A percentile compares a stretch with the other conserved stretches of the same genome.
Conservation (phyloP, 2,113 vertebrate species). For the Ceuthmochares aereus region DNA sequence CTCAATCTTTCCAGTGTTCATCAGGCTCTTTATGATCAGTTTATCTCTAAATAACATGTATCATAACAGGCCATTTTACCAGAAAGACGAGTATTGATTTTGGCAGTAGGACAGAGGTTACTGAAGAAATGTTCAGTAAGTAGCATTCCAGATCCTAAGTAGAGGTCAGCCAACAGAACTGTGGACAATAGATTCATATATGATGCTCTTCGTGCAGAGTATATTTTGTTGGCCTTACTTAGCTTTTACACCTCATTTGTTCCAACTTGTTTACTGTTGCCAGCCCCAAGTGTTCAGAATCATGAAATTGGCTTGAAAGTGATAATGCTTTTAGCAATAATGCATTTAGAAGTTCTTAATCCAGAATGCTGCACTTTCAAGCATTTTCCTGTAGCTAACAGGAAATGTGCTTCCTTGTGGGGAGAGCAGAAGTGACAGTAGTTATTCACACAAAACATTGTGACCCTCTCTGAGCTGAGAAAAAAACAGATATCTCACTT, state of each 20-base stretch:
- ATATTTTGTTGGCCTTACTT: constrained; percentile 27
- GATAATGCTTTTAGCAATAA: background rate
- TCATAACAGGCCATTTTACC: background rate
- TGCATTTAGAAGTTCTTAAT: background rate
- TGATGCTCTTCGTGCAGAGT: background rate
- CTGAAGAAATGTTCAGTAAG: background rate
- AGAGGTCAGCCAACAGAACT: constrained; percentile 24
- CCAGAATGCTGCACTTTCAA: background rate
- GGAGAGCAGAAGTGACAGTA: background rate
- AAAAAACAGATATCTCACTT: background rate
- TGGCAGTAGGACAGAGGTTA: background rate
- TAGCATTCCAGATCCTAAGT: constrained; percentile 2
- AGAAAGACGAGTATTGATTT: constrained; percentile 12
- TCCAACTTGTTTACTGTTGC: background rate
- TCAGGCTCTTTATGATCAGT: constrained; percentile 5
- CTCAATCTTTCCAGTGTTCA: constrained; percentile 39
- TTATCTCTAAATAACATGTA: background rate
- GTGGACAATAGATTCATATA: constrained; percentile 6
- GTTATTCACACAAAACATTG: background rate
- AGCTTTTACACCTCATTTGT: constrained; percentile 15
- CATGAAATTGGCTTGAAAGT: background rate
- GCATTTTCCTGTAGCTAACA: background rate
- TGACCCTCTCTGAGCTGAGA: background rate
- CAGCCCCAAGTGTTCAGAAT: background rate
- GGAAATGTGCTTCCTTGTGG: background rate